Evolutionary conservation across 2,888 invertebrate genomes (phyloP), one percentile per base, ranked within the genome.

Genomic region (Anagyrus pseudococci): DNA sequence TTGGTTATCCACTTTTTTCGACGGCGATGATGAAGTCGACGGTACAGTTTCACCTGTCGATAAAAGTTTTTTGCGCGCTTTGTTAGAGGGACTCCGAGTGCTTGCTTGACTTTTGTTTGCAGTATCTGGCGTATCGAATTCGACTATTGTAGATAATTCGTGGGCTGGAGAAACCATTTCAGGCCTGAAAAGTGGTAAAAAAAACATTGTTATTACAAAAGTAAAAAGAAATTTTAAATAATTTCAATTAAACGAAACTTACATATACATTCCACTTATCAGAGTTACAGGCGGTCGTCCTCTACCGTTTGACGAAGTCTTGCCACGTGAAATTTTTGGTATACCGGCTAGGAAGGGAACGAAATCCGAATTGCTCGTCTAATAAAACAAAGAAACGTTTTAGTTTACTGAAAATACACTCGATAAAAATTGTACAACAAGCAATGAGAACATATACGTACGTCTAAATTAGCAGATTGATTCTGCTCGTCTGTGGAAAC

Each of bases 121-220:
- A 58, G 88, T 87, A 69, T 84, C 85, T 0, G 88, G 88, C 0
- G 89, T 89, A 68, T 89, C 89, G 2, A 88, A 86, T 79, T 89
- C 89, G 1, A 87, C 79, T 46, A 89, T 89, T 1, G 89, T 89
- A 7, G 89, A 89, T 46, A 89, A 77, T 75, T 89, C 89, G 71
- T 88, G 89, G 17, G 70, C 73, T 22, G 20, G 56, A 49, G 57
- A 49, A 53, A 33, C 29, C 3, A 62, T 59, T 29, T 67, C 64
- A 8, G 58, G 55, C 20, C 67, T 63, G 37, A 23, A 60, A 52
- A 23, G 25, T 46, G 2, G 53, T 41, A 43, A 41, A 40, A 44
- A 26, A 37, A 22, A 40, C 15, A 17, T 29, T 40, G 33, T 33
- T 20, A 15, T 41, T 33, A 17, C 17, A 13, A 43, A n/a, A 15